Conservation (phyloP, 30 jellyfish, hydroid and myxozoan species). For the Aurelia coerulea region DNA sequence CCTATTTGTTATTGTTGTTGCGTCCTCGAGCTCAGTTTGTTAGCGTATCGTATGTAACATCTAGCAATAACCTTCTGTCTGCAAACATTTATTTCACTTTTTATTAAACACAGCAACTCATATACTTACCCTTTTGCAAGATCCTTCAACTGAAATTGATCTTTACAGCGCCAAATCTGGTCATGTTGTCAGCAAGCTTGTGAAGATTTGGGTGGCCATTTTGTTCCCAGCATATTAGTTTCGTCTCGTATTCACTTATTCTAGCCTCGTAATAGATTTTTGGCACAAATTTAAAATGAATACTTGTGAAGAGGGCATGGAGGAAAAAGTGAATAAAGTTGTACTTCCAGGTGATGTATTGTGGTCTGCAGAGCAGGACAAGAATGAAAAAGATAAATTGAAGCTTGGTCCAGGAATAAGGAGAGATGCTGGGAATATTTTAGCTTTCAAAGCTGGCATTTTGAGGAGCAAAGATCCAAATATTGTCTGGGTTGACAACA, state of each 20-base stretch:
- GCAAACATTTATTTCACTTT: no score
- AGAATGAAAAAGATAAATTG: slow-evolving; percentile 29
- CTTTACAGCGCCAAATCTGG: no score
- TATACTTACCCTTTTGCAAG: no score
- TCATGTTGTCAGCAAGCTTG: no score
- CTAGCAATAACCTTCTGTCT: no score
- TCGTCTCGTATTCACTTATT: background rate
- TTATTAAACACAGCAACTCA: no score
- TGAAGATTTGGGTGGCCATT: background rate
- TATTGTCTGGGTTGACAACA: slow-evolving; percentile 87
- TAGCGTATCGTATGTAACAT: no score
- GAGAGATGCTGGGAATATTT: slow-evolving; percentile 67
- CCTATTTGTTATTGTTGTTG: no score
- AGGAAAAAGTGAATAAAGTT: slow-evolving; percentile 34
- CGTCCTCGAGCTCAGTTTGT: no score
- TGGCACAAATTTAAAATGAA: no score
- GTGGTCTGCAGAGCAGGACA: slow-evolving; percentile 19
- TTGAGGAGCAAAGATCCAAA: slow-evolving; percentile 63
- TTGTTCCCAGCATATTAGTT: background rate
- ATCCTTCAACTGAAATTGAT: no score
- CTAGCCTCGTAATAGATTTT: background rate
- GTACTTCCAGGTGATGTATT: slow-evolving; percentile 93
- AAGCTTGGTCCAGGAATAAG: slow-evolving; percentile 93
- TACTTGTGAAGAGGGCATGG: no score
- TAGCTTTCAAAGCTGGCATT: slow-evolving; percentile 92